Percentiles rank a stretch among this genome's conserved stretches.
phyloP scores from a whole-genome alignment of 2,113 vertebrate genomes.

The Misgurnus anguillicaudatus region DNA sequence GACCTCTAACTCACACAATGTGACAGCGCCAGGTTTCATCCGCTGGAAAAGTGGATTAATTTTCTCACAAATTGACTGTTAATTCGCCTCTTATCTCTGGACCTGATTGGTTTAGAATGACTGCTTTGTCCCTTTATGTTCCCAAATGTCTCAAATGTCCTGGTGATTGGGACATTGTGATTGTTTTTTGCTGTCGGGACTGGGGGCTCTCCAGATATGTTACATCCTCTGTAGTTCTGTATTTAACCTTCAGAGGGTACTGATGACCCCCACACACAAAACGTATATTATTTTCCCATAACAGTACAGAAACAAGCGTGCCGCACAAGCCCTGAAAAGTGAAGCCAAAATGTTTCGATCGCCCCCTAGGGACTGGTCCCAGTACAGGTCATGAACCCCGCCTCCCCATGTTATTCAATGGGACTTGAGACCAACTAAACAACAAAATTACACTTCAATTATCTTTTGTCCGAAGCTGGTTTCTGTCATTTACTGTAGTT shows the following conservation, averaged over 20 bases:
- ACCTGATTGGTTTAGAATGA: conserved; percentile 65
- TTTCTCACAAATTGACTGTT: conserved; percentile 55
- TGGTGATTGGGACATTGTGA: conserved; percentile 30
- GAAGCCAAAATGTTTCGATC: too few species aligned
- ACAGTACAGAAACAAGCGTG: conserved; percentile 20
- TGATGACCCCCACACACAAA: background rate
- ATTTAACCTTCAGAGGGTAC: conserved; percentile 27
- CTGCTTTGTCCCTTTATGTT: conserved; percentile 30
- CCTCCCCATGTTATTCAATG: too few species aligned
- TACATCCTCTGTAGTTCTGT: conserved; percentile 30
- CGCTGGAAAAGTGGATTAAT: conserved; percentile 70
- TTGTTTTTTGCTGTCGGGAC: background rate
- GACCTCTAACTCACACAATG: conserved; percentile 49
- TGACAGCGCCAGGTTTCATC: conserved; percentile 21
- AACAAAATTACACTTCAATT: too few species aligned
- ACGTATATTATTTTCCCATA: background rate
- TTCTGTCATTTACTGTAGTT: too few species aligned
- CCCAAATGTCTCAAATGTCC: conserved; percentile 21
- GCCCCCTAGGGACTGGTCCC: too few species aligned
- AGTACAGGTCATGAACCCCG: too few species aligned
- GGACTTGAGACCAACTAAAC: too few species aligned
- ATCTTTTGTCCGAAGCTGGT: too few species aligned
- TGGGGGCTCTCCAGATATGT: conserved; percentile 24
- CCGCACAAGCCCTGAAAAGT: too few species aligned
- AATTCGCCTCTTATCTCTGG: conserved; percentile 75